Percentiles rank a stretch among this genome's conserved stretches.
phyloP scores from a whole-genome alignment of 2,797 vertebrate species.

The Chiroxiphia lanceolata region DNA sequence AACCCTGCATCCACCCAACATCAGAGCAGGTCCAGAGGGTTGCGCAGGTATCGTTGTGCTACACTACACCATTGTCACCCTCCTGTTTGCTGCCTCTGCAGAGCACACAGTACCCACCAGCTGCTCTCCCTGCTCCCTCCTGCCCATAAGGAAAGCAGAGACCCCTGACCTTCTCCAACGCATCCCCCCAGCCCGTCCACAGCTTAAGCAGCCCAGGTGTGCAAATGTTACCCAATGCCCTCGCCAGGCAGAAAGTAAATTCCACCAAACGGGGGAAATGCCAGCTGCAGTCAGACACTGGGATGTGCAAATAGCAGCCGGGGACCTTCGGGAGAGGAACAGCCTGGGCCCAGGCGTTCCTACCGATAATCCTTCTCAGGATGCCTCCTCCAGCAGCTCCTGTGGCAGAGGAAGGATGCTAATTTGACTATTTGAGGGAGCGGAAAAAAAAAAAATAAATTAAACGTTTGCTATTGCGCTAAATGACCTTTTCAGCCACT shows the following conservation, averaged over 20 bases:
- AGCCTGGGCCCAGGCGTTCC: background rate
- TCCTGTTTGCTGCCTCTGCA: background rate
- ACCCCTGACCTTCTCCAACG: slow-evolving; percentile 43
- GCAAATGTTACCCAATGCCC: slow-evolving; percentile 79
- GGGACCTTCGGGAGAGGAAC: slow-evolving; percentile 48
- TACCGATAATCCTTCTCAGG: slow-evolving; percentile 35
- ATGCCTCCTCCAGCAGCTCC: background rate
- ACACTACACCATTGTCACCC: background rate
- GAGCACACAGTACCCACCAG: background rate
- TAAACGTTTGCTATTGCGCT: background rate
- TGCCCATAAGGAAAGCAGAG: background rate
- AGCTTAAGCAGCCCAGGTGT: slow-evolving; percentile 76
- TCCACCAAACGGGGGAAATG: slow-evolving; percentile 74
- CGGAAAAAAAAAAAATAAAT: background rate
- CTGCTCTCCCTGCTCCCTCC: background rate
- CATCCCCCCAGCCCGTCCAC: background rate
- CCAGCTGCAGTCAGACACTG: slow-evolving; percentile 67
- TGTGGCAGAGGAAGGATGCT: background rate
- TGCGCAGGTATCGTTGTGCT: background rate
- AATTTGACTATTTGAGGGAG: background rate
- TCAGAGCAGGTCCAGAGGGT: background rate
- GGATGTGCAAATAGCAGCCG: slow-evolving; percentile 74
- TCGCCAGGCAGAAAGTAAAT: slow-evolving; percentile 69
- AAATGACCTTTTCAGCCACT: slow-evolving; percentile 44
- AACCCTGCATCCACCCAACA: background rate